Base-by-base conservation (phyloP, 2,888 invertebrate species). In the Caenorhabditis doughertyi region DNA sequence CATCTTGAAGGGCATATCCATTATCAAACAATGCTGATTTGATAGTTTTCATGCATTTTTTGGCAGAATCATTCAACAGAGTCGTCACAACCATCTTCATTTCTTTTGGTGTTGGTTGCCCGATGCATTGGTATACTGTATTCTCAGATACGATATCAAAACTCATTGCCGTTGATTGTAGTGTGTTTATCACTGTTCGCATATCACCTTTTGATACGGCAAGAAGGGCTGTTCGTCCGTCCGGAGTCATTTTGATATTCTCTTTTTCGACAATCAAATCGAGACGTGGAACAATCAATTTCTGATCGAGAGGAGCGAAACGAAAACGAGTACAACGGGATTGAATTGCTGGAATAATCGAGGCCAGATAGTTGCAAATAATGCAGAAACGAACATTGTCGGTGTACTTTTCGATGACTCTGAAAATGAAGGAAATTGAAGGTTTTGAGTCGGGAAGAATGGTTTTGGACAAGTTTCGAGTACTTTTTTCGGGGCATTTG, bases 391-490 rank as follows among this genome's bases (percentile, higher is more conserved):
- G 94, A 3, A 97, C 96, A 93, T 98, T 99, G 87, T 98, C 97
- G 13, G 99, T 98, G 92, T 97, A 99, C 92, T 99, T 99, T 93
- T 99, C 99, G 92, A 99, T 98, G 89, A 99, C 97, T 96, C 94
- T 88, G 62, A 18, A 47, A 47, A 18, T 3, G 18, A 18, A 16
- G 18, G 18, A 47, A 47, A 2, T 47, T 4, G 18, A 18, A 35
- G 35, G 35, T 47, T 42, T 42, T 42, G 5, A 13, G 42, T 9
- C 9, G 32, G 9, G 39, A 39, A 39, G 2, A 39, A 13, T 9
- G 5, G 39, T 3, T 39, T 39, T 39, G n/a, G n/a, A n/a, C n/a
- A n/a, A n/a, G n/a, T n/a, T n/a, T n/a, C n/a, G n/a, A n/a, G n/a
- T n/a, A n/a, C n/a, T n/a, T n/a, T n/a, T n/a, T n/a, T n/a, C n/a